Evolutionary conservation across 2,888 invertebrate genomes (phyloP).

Genomic region (Tetheella fluctuosa): DNA sequence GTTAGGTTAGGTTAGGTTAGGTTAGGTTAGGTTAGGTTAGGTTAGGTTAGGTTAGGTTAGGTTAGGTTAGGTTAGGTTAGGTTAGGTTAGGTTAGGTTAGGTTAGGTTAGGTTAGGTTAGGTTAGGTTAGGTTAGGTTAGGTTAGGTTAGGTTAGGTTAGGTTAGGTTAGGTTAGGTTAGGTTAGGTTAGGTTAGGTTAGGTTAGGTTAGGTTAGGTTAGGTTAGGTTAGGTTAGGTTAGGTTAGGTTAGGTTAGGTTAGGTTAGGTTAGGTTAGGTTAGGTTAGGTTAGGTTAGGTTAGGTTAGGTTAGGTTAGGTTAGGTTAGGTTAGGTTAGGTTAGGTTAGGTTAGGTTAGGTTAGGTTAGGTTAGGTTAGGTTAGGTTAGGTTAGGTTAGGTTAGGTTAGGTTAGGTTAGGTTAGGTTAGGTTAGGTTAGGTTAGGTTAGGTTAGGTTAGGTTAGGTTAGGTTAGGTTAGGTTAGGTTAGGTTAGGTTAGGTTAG

Average conservation of each 20-base stretch:
- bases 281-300: slow-evolving; percentile 23
- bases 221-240: slow-evolving; percentile 20
- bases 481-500: slow-evolving; percentile 20
- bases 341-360: slow-evolving; percentile 21
- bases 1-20: slow-evolving; percentile 23
- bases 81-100: slow-evolving; percentile 20
- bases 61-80: slow-evolving; percentile 18
- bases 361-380: slow-evolving; percentile 21
- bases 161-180: slow-evolving; percentile 23
- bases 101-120: slow-evolving; percentile 19
- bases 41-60: slow-evolving; percentile 18
- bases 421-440: slow-evolving; percentile 20
- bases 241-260: slow-evolving; percentile 24
- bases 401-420: slow-evolving; percentile 20
- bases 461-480: slow-evolving; percentile 20
- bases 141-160: slow-evolving; percentile 21
- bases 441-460: slow-evolving; percentile 20
- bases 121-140: slow-evolving; percentile 20
- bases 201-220: no score
- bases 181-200: slow-evolving; percentile 22
- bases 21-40: slow-evolving; percentile 20
- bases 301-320: slow-evolving; percentile 23
- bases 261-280: slow-evolving; percentile 22
- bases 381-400: slow-evolving; percentile 20
- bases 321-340: slow-evolving; percentile 22